These are phyloP conservation scores for Stegodyphus dumicola DNA, from an alignment of 1,140 invertebrate species.

Conservation along the genomic window DNA sequence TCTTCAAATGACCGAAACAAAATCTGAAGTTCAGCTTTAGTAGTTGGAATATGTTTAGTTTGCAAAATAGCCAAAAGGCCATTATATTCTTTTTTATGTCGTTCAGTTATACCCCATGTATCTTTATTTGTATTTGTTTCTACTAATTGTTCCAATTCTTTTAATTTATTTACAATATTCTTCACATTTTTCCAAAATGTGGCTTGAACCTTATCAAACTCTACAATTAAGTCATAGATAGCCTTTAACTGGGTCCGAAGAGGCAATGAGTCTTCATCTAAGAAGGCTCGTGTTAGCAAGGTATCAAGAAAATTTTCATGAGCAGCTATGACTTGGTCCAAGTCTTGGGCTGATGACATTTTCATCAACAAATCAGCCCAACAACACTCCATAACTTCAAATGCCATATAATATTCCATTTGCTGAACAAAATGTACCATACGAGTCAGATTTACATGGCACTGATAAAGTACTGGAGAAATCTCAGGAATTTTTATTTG, in stretches of 20 bases:
- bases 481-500: slow-evolving; percentile 70
- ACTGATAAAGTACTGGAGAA: slow-evolving; percentile 79
- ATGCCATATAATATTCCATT: slow-evolving; percentile 95
- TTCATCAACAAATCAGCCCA: slow-evolving; percentile 86
- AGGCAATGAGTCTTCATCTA: slow-evolving; percentile 74
- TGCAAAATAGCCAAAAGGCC: slow-evolving; percentile 71
- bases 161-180: not conserved
- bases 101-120: slow-evolving; percentile 67
- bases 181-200: slow-evolving; percentile 70
- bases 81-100: slow-evolving; percentile 70
- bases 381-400: slow-evolving; percentile 92
- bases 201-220: slow-evolving; percentile 75
- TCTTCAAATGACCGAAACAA: slow-evolving; percentile 73
- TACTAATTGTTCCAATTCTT: slow-evolving; percentile 24
- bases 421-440: slow-evolving; percentile 96
- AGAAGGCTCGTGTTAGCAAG: slow-evolving; percentile 82
- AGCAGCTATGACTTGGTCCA: slow-evolving; percentile 89
- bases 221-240: slow-evolving; percentile 78
- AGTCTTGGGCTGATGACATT: slow-evolving; percentile 78
- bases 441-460: slow-evolving; percentile 85
- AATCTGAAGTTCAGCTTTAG: slow-evolving; percentile 68
- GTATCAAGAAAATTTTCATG: slow-evolving; percentile 86
- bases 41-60: slow-evolving; percentile 66
- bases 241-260: slow-evolving; percentile 76
- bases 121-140: slow-evolving; percentile 59